phyloP scores from a whole-genome alignment of 2,113 vertebrate genomes.

The Drymodes brunneopygia region DNA sequence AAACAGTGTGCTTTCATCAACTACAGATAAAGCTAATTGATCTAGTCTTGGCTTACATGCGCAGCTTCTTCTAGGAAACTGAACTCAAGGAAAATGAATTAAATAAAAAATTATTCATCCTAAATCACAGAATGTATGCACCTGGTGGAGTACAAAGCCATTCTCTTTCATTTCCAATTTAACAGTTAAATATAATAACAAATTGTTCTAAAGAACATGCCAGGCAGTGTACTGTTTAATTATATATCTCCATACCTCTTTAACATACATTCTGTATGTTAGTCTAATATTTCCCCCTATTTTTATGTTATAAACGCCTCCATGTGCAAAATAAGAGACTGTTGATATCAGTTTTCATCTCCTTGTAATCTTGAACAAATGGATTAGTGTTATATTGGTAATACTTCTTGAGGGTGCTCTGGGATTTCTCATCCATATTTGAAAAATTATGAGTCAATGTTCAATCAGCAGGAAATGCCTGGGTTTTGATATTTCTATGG shows the following conservation, averaged over 20 bases:
- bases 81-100: not conserved
- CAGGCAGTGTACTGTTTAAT: not conserved
- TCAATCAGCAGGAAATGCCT: conserved; percentile 3
- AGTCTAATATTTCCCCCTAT: not conserved
- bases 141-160: not conserved
- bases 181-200: not conserved
- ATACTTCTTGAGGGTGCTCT: not conserved
- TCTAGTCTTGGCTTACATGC: not conserved
- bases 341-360: not conserved
- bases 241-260: not conserved
- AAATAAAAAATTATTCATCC: not conserved
- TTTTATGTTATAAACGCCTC: not conserved
- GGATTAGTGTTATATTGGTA: not conserved
- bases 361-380: not conserved
- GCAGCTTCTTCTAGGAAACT: not conserved
- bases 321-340: not conserved
- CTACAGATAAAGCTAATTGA: not conserved
- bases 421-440: not conserved
- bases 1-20: fast-evolving
- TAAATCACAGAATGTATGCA: not conserved
- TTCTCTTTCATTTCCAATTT: not conserved
- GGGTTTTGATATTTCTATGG: not conserved
- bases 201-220: not conserved
- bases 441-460: not conserved
- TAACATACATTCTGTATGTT: not conserved